phyloP scores from a whole-genome alignment of 2,797 vertebrate genomes.

The Brachyrhaphis roseni region DNA sequence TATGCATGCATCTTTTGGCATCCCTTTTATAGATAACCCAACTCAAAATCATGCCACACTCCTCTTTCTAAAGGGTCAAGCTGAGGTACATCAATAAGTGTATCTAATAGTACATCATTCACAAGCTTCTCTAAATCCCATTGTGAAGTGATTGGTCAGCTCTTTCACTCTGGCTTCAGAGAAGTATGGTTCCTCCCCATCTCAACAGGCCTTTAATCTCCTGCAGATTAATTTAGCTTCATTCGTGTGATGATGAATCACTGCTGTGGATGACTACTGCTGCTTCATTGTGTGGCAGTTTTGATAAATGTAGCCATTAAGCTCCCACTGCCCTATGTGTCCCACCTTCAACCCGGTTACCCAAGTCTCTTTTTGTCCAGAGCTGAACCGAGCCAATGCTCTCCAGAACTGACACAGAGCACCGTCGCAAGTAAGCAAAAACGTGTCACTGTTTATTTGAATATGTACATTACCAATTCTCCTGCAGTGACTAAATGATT shows the following conservation, averaged over 20 bases:
- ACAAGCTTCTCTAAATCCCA: slow-evolving; percentile 27
- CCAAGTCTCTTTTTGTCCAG: slow-evolving; percentile 34
- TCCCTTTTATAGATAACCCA: background rate
- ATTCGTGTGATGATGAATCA: slow-evolving; percentile 73
- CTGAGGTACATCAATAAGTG: slow-evolving; percentile 12
- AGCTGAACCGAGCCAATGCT: slow-evolving; percentile 28
- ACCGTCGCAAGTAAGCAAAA: slow-evolving; percentile 24
- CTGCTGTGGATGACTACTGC: slow-evolving; percentile 60
- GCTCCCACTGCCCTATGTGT: slow-evolving; percentile 67
- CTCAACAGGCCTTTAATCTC: slow-evolving; percentile 71
- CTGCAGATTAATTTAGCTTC: slow-evolving; percentile 74
- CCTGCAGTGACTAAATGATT: slow-evolving; percentile 24
- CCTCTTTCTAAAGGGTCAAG: background rate
- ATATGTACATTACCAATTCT: slow-evolving; percentile 9
- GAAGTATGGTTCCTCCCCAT: slow-evolving; percentile 43
- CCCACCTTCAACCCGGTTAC: slow-evolving; percentile 65
- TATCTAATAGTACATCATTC: slow-evolving; percentile 18
- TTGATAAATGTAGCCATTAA: slow-evolving; percentile 79
- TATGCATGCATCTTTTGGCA: background rate
- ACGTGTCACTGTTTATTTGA: slow-evolving; percentile 25
- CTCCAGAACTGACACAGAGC: slow-evolving; percentile 22
- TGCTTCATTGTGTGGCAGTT: slow-evolving; percentile 73
- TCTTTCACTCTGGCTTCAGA: slow-evolving; percentile 32
- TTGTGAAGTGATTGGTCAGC: slow-evolving; percentile 26
- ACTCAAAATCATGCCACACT: background rate